Conservation (phyloP, 1,140 invertebrate genomes). For the Monomorium pharaonis region DNA sequence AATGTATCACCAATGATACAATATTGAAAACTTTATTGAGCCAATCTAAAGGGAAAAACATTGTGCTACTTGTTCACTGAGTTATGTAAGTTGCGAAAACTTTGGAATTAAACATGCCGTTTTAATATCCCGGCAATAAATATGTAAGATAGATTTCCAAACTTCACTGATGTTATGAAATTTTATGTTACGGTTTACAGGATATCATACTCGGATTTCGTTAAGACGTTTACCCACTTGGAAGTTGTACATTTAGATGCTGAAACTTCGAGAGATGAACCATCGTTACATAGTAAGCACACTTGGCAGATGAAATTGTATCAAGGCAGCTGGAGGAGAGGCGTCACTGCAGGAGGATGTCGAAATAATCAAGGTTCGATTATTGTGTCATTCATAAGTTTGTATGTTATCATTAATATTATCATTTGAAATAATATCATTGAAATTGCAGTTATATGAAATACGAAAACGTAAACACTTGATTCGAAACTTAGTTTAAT, state of each 20-base stretch:
- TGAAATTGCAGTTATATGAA: background rate
- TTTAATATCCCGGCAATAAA: background rate
- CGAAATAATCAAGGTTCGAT: conserved; percentile 92
- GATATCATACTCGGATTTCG: conserved; percentile 94
- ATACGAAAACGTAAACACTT: background rate
- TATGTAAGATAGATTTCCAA: background rate
- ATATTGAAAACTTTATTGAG: background rate
- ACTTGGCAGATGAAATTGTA: conserved; percentile 95
- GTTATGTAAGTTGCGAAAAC: background rate
- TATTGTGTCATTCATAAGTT: background rate
- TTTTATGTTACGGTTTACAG: conserved; percentile 74
- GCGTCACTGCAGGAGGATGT: conserved; percentile 96
- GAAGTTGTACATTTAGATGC: conserved; percentile 95
- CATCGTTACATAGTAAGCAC: conserved; percentile 91
- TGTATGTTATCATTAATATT: background rate
- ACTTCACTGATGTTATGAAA: conserved; percentile 3
- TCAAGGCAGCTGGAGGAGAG: conserved; percentile 94
- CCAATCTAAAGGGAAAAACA: background rate
- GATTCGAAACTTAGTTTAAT: background rate
- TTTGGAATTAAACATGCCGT: background rate
- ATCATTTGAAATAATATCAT: no score
- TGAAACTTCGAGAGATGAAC: conserved; percentile 94
- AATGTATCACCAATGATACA: background rate
- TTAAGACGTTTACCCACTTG: conserved; percentile 92
- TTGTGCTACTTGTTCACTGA: background rate